Conservation (phyloP, 2,888 invertebrate genomes). For the Sepioteuthis lessoniana region DNA sequence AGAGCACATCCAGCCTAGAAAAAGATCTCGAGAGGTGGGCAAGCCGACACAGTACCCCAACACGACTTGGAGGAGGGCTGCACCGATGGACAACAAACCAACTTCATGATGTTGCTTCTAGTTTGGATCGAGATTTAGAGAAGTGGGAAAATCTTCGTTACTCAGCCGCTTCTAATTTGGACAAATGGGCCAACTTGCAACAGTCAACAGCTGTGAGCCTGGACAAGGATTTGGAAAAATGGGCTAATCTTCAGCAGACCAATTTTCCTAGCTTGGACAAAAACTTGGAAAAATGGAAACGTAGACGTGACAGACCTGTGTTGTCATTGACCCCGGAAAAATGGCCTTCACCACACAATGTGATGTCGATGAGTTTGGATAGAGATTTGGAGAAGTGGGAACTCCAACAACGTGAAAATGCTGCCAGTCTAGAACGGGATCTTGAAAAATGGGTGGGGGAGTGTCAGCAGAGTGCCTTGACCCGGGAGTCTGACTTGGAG, state of each 20-base stretch:
- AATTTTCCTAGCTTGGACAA: neutral
- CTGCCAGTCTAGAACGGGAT: conserved; percentile 42
- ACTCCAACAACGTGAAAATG: conserved; percentile 39
- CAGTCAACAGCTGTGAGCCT: neutral
- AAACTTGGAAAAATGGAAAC: conserved; percentile 26
- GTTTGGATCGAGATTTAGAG: conserved; percentile 39
- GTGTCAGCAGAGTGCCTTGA: conserved; percentile 47
- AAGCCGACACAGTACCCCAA: conserved; percentile 39
- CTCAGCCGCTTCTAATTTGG: neutral
- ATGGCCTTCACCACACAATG: conserved; percentile 41
- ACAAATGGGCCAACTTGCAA: neutral
- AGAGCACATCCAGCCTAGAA: neutral
- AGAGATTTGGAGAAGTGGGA: conserved; percentile 43
- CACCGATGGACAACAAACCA: conserved; percentile 38
- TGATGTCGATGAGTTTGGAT: conserved; percentile 42
- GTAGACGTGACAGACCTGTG: conserved; percentile 18
- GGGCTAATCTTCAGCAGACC: neutral
- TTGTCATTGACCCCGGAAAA: neutral
- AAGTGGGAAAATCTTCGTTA: neutral
- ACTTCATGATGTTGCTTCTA: conserved; percentile 40
- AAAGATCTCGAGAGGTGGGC: conserved; percentile 42
- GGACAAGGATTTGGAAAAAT: conserved; percentile 21
- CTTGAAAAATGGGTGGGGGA: conserved; percentile 44
- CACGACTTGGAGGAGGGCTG: neutral
- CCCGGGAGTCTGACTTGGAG: conserved; percentile 34